phyloP scores from a whole-genome alignment of 2,113 vertebrate species.

The Rhabdomys dilectus region DNA sequence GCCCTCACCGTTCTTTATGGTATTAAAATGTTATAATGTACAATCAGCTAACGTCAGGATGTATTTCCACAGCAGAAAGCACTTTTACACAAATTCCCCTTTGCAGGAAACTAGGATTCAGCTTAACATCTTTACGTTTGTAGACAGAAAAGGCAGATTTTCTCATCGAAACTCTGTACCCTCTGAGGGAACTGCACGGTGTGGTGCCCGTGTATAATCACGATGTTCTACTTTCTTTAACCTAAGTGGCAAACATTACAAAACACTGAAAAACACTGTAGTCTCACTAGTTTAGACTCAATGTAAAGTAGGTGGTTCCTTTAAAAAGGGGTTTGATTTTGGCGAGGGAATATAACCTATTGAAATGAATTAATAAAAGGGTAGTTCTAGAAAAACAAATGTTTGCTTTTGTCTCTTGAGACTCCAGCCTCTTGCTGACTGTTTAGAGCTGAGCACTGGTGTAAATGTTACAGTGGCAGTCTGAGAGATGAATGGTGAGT shows the following conservation, averaged over 20 bases:
- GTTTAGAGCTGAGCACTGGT: conserved; percentile 74
- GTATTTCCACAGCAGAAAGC: conserved; percentile 1
- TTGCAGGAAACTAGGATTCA: background rate
- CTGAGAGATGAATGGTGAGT: conserved; percentile 79
- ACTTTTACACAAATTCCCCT: conserved; percentile 48
- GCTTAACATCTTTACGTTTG: background rate
- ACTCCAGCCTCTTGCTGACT: conserved; percentile 67
- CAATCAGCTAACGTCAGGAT: background rate
- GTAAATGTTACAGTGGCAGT: conserved; percentile 61
- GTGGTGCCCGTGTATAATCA: background rate
- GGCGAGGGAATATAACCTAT: background rate
- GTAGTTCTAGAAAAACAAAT: conserved; percentile 50
- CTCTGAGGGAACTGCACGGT: background rate
- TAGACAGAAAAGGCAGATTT: conserved; percentile 25
- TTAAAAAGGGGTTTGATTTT: conserved; percentile 50
- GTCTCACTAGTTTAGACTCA: conserved; percentile 36
- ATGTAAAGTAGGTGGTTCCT: background rate
- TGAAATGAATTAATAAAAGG: background rate
- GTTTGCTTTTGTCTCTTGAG: background rate
- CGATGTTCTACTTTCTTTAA: background rate
- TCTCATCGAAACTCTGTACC: background rate
- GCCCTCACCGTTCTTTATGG: background rate
- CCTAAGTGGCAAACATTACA: background rate
- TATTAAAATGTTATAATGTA: background rate
- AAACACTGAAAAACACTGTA: conserved; percentile 38